A percentile compares a stretch with the other conserved stretches of the same genome.
Conservation (phyloP, 2,797 vertebrate genomes). For the Cuniculus paca region DNA sequence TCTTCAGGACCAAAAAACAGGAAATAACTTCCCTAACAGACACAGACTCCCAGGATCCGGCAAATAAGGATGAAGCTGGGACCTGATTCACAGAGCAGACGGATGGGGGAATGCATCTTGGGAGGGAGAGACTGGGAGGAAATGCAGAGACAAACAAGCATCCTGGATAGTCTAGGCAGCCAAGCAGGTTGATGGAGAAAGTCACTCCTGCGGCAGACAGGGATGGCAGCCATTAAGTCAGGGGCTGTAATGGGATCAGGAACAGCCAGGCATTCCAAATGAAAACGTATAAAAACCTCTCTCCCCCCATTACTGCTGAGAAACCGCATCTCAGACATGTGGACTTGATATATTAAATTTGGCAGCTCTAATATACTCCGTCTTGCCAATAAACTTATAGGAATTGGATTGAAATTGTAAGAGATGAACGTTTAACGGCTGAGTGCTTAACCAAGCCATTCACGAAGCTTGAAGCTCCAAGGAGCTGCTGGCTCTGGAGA, state of each 20-base stretch:
- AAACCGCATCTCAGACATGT: slow-evolving; percentile 66
- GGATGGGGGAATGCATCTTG: not conserved
- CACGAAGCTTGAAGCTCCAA: slow-evolving; percentile 55
- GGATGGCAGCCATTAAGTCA: slow-evolving; percentile 59
- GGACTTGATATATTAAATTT: slow-evolving; percentile 81
- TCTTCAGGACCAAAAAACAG: not conserved
- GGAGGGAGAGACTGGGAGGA: not conserved
- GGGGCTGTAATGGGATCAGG: slow-evolving; percentile 73
- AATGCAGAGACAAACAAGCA: not conserved
- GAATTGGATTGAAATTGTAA: slow-evolving; percentile 82
- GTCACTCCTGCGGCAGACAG: not conserved
- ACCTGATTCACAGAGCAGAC: not conserved
- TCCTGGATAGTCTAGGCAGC: slow-evolving; percentile 29
- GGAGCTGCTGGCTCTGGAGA: slow-evolving; percentile 53
- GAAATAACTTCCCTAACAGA: slow-evolving; percentile 25
- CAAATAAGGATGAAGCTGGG: not conserved
- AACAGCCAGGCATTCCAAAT: slow-evolving; percentile 77
- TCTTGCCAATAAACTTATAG: slow-evolving; percentile 85
- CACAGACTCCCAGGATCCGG: not conserved
- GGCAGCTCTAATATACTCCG: slow-evolving; percentile 80
- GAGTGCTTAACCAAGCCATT: slow-evolving; percentile 78
- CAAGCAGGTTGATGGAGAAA: slow-evolving; percentile 29
- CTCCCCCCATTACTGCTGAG: slow-evolving; percentile 76
- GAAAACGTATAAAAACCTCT: slow-evolving; percentile 81
- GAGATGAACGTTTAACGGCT: slow-evolving; percentile 78